Base-by-base conservation (phyloP, 2,888 invertebrate species). In the Drosophila mimica region DNA sequence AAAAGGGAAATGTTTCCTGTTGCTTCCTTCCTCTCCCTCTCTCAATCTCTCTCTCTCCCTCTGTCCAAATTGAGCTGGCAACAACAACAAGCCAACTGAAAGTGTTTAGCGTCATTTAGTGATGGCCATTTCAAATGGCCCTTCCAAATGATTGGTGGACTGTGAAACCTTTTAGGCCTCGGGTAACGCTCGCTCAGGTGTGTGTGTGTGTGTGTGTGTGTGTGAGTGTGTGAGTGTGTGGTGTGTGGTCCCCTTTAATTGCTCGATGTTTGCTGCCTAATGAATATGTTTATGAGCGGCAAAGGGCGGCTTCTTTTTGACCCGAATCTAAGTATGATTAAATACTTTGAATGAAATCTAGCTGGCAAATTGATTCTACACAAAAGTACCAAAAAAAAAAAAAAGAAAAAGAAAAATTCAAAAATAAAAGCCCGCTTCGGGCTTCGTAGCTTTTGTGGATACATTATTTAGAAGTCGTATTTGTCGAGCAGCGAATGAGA, bases 1-100 rank as follows among this genome's bases (percentile, higher is more conserved):
- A 70, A 56, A 56, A 79, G 79, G 79, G 59, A 79, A 74, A 76
- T 63, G 53, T 58, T 74, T 76, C 76, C 76, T 61, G 61, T 61
- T 48, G 17, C 25, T 31, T 38, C 43, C 49, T 49, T 59, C 54
- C 46, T 30, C 46, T 28, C 25, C 17, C 7, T 4, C 54, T 4
- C 2, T 3, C 5, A 2, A 25, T 17, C n/a, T 33, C 7, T 9
- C 4, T 31, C 20, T 61, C 31, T 49, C 15, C 6, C 1, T 8
- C 2, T 33, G 46, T 25, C 25, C 25, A 46, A 46, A 46, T 15
- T 46, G 25, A 46, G 46, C 46, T 46, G 46, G 13, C 46, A 46
- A 46, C 46, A 33, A 15, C 28, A 56, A 28, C 28, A 36, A 46
- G 15, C n/a, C 56, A 66, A 65, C 67, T 38, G 57, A 63, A 72